phyloP scores from a whole-genome alignment of 2,797 vertebrate genomes.

The Onychomys leucogaster region DNA sequence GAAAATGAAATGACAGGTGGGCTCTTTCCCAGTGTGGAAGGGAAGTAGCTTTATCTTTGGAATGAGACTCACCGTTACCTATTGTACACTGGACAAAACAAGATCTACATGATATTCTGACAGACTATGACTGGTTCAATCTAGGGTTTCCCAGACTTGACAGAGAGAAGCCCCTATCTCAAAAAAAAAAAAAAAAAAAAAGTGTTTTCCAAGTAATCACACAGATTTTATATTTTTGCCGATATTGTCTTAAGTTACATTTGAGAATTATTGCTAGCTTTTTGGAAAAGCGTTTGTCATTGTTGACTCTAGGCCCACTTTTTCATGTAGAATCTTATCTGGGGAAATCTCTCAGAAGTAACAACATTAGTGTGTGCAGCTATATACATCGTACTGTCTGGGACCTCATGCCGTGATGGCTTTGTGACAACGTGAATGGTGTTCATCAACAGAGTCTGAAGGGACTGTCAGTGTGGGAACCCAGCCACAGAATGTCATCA shows the following conservation, averaged over 20 bases:
- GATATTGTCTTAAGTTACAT: neutral
- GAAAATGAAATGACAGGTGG: neutral
- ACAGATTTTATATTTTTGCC: conserved; percentile 28
- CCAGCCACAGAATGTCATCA: too few species aligned
- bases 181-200: too few species aligned
- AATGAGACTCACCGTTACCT: neutral
- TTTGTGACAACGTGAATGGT: neutral
- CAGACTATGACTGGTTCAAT: neutral
- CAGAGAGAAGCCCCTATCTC: neutral
- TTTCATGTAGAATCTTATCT: neutral
- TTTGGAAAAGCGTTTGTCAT: conserved; percentile 38
- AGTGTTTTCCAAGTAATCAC: conserved; percentile 17
- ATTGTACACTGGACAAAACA: neutral
- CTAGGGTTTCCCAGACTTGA: neutral
- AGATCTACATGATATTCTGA: neutral
- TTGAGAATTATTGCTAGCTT: neutral
- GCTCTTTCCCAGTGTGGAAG: neutral
- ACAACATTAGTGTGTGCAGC: conserved; percentile 7
- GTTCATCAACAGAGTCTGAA: neutral
- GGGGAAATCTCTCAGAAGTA: conserved; percentile 19
- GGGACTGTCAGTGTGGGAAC: neutral
- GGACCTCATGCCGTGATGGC: neutral
- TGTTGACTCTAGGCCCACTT: neutral
- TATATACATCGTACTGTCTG: neutral
- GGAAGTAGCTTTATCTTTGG: neutral